phyloP scores from a whole-genome alignment of 2,113 vertebrate genomes.

The Mormoops blainvillei region DNA sequence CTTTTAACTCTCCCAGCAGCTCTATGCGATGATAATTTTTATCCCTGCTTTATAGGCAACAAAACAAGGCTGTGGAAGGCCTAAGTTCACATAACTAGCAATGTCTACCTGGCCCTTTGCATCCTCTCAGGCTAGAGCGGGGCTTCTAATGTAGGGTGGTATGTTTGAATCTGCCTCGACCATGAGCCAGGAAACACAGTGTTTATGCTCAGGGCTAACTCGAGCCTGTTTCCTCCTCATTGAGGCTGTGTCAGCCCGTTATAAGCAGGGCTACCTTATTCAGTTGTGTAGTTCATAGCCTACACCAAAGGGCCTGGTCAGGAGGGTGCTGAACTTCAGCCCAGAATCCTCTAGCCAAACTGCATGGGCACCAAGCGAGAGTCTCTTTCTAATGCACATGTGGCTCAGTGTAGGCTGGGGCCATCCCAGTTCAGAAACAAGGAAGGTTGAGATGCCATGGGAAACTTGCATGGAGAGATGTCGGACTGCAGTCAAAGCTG shows the following conservation, averaged over 20 bases:
- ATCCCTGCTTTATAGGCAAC: neutral
- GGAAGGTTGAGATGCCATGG: neutral
- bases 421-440: neutral
- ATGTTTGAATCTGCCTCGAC: neutral
- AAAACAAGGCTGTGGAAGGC: neutral
- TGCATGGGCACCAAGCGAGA: neutral
- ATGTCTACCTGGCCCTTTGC: neutral
- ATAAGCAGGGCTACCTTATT: neutral
- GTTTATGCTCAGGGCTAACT: neutral
- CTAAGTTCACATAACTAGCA: neutral
- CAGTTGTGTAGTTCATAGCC: neutral
- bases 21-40: neutral
- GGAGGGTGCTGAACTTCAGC: neutral
- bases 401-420: neutral
- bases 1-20: neutral
- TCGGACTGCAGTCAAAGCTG: neutral
- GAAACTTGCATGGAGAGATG: neutral
- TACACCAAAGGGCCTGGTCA: neutral
- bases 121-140: too few species aligned
- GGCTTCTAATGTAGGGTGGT: accelerated
- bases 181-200: neutral
- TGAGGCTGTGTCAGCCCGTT: neutral
- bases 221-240: neutral
- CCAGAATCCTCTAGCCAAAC: neutral
- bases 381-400: neutral